Evolutionary conservation across 2,113 vertebrate species (phyloP).

Genomic region (Megatriorchis doriae): DNA sequence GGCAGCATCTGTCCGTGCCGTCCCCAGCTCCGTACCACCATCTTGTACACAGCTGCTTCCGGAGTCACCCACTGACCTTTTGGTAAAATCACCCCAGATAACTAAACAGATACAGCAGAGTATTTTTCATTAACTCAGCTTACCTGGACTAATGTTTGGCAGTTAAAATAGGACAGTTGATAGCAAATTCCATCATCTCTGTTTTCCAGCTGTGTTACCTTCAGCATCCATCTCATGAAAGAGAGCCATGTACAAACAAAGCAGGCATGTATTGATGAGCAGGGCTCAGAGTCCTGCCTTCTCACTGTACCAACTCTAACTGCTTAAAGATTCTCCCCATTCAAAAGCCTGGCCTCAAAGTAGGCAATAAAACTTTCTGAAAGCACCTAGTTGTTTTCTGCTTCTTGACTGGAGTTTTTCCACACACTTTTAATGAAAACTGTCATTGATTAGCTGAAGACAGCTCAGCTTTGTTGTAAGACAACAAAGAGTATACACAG

Average conservation of each 20-base stretch:
- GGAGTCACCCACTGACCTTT: not conserved
- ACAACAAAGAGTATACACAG: not conserved
- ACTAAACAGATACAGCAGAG: not conserved
- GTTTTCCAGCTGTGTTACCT: not conserved
- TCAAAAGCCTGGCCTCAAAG: not conserved
- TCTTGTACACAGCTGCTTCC: not conserved
- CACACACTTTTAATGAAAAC: not conserved
- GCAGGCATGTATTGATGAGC: not conserved
- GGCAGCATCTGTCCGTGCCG: rapidly evolving
- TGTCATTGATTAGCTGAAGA: not conserved
- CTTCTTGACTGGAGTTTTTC: not conserved
- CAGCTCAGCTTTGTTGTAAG: not conserved
- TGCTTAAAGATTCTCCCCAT: rapidly evolving
- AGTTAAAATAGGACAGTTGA: not conserved
- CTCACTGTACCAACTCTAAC: not conserved
- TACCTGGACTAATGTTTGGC: not conserved
- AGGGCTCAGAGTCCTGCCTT: not conserved
- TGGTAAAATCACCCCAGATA: not conserved
- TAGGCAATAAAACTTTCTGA: not conserved
- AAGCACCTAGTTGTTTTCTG: not conserved
- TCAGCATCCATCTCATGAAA: rapidly evolving
- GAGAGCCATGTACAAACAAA: not conserved
- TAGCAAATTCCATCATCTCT: not conserved
- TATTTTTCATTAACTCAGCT: not conserved
- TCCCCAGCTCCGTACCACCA: not conserved